Evolutionary conservation across 2,888 invertebrate genomes (phyloP).

Genomic region (Hirtodrosophila duncani): DNA sequence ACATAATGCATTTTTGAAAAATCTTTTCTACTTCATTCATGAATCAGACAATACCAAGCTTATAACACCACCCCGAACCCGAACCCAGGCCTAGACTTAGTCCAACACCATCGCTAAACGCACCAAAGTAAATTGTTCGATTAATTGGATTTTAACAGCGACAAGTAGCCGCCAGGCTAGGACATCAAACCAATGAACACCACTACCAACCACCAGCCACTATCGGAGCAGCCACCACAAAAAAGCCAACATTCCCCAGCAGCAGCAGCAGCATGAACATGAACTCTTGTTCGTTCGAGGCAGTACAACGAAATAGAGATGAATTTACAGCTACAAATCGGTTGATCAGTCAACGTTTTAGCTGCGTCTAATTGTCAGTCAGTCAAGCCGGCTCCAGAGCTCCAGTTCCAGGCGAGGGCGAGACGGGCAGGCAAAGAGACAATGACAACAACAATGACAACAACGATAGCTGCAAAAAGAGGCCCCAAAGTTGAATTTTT

Average conservation of each 20-base stretch:
- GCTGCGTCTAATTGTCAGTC: constrained; percentile 72
- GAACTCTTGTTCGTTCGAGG: constrained; percentile 45
- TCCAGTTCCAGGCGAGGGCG: too few relatives aligned
- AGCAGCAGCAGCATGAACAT: constrained; percentile 39
- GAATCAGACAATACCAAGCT: constrained; percentile 28
- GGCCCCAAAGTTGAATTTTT: constrained; percentile 74
- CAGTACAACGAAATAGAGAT: constrained; percentile 58
- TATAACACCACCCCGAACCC: constrained; percentile 11
- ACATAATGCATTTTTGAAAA: too few relatives aligned
- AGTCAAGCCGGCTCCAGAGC: constrained; percentile 52
- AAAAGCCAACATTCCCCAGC: constrained; percentile 53
- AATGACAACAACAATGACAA: constrained; percentile 7
- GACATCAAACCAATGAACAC: constrained; percentile 4
- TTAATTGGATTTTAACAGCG: constrained; percentile 73
- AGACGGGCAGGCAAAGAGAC: constrained; percentile 39
- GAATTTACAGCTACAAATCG: constrained; percentile 77
- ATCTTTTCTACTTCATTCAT: too few relatives aligned
- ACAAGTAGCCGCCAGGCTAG: constrained; percentile 62
- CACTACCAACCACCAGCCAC: too few relatives aligned
- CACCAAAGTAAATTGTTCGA: constrained; percentile 71
- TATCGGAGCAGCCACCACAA: constrained; percentile 17
- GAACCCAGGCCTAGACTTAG: constrained; percentile 8
- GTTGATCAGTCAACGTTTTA: constrained; percentile 74
- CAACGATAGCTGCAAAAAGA: constrained; percentile 38
- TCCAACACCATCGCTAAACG: constrained; percentile 67